A percentile compares a stretch with the other conserved stretches of the same genome.
Evolutionary conservation across 2,113 vertebrate species (phyloP).

Genomic region (Pseudopodoces humilis): DNA sequence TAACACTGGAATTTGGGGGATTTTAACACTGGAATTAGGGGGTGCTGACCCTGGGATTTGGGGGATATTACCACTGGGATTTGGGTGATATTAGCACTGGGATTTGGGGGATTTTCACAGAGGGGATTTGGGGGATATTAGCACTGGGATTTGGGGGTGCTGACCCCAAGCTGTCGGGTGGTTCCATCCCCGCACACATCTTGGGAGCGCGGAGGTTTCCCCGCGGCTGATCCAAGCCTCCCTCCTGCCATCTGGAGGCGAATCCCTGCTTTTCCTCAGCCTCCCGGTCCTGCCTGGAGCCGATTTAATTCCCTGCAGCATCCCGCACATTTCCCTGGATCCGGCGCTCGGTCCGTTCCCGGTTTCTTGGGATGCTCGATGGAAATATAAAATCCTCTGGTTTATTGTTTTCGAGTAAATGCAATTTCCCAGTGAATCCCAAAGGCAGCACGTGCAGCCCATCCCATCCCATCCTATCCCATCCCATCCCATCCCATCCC

Average conservation of each 20-base stretch:
- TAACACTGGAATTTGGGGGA: background rate
- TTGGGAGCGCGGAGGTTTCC: background rate
- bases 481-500: background rate
- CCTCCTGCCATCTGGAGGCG: slow-evolving; percentile 14
- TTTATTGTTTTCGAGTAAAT: background rate
- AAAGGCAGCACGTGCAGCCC: background rate
- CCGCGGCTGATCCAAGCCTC: background rate
- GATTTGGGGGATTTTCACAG: fast-evolving
- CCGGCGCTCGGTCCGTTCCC: fast-evolving
- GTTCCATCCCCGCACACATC: fast-evolving
- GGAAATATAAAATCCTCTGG: fast-evolving
- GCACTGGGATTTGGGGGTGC: background rate
- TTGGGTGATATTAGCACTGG: fast-evolving
- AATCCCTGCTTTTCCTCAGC: background rate
- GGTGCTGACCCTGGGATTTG: background rate
- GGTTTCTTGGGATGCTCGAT: fast-evolving
- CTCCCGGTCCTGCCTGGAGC: background rate
- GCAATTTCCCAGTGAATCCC: background rate
- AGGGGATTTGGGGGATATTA: fast-evolving
- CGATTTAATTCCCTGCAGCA: background rate
- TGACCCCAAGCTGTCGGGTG: background rate
- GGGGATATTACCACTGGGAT: no score
- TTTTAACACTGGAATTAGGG: background rate
- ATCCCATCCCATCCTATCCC: background rate
- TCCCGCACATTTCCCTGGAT: fast-evolving